Evolutionary conservation across 2,113 vertebrate species (phyloP), one percentile per base, ranked within the genome.

Genomic region (Paraplagusia blochii): DNA sequence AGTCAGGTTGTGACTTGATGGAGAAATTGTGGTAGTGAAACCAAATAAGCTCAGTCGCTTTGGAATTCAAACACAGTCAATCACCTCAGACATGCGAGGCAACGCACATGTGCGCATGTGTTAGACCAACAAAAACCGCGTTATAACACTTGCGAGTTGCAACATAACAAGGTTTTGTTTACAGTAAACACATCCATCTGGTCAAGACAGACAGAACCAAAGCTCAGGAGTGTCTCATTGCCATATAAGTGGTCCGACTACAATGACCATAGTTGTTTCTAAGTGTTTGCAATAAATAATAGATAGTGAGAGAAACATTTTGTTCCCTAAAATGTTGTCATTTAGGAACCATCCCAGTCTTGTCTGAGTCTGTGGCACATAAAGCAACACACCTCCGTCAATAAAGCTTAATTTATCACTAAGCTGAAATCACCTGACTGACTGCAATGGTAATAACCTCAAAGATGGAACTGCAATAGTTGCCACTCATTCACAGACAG

Each of bases 171-270:
- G 86, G 84, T 85, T 83, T 54, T 80, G 80, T 81, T 85, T 83
- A 85, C 81, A 74, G 81, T 81, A 86, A 87, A 89, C 87, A 86
- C 77, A 72, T 88, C 88, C 85, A 87, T 89, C 87, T 89, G 89
- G 85, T 88, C 73, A 75, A 63, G 62, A 53, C 69, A 66, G 82
- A 77, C 77, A 72, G 55, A 81, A 69, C 52, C 51, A 42, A 63
- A 58, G 50, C 58, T 71, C 51, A 48, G 60, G 38, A 69, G 63
- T 8, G 53, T 42, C 55, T 66, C 59, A 70, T 61, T 33, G 11
- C 59, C 62, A 58, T 4, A 13, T 11, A 57, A 55, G 15, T 33
- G 47, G 47, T 74, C 57, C 50, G 47, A 45, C 48, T 45, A 44
- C 53, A 36, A 56, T 56, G 17, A 58, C 14, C 34, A 39, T 29